phyloP scores from a whole-genome alignment of 2,888 invertebrate species.

The Cylloceria caligata region DNA sequence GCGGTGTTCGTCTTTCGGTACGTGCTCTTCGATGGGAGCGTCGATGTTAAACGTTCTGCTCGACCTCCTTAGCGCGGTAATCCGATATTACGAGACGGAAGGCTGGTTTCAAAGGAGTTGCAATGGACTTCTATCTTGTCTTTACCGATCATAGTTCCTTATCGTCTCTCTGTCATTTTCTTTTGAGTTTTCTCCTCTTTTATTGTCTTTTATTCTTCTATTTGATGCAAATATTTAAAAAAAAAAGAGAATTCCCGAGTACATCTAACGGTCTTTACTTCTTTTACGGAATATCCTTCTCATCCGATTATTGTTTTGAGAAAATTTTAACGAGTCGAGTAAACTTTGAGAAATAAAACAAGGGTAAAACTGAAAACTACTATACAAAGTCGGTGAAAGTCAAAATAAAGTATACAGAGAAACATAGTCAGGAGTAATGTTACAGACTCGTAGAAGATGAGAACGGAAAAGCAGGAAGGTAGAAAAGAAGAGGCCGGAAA shows the following conservation, averaged over 20 bases:
- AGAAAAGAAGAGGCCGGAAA: constrained; percentile 27
- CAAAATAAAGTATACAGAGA: constrained; percentile 42
- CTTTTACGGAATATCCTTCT: neutral
- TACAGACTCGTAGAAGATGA: constrained; percentile 39
- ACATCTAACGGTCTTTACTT: neutral
- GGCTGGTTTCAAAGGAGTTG: constrained; percentile 42
- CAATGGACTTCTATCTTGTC: constrained; percentile 53
- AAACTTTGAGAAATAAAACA: constrained; percentile 6
- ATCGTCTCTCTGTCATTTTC: constrained; percentile 41
- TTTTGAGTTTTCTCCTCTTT: constrained; percentile 18
- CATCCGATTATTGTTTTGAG: neutral
- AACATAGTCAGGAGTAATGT: constrained; percentile 36
- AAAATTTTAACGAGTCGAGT: neutral
- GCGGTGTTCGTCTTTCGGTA: constrained; percentile 39
- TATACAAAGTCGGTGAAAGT: constrained; percentile 10
- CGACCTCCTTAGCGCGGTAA: constrained; percentile 75
- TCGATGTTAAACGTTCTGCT: constrained; percentile 60
- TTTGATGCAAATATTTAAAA: constrained; percentile 28
- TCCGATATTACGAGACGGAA: constrained; percentile 79
- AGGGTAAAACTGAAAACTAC: neutral
- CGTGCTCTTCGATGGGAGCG: constrained; percentile 57
- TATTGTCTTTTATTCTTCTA: neutral
- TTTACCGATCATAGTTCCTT: constrained; percentile 26
- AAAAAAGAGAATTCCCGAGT: neutral
- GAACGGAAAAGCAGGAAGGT: constrained; percentile 41